A percentile compares a stretch with the other conserved stretches of the same genome.
Conservation (phyloP, 1,140 invertebrate species). For the Lanistes nyassanus region DNA sequence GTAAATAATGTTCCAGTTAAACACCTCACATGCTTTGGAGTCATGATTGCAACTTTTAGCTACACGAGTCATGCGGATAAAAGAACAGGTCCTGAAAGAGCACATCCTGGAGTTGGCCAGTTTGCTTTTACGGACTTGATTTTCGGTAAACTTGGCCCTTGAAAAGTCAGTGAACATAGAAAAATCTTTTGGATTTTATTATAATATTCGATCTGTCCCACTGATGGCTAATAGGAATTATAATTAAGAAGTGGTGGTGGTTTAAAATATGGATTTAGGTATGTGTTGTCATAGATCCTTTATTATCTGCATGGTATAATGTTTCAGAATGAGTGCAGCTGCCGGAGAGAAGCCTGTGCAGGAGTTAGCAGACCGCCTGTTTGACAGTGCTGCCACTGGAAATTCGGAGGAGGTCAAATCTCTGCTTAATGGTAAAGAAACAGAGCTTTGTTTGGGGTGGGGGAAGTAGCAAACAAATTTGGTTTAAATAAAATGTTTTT, state of each 20-base stretch:
- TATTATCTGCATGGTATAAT: background rate
- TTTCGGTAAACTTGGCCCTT: background rate
- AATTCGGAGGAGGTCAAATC: constrained; percentile 36
- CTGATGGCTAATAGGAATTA: too few species aligned
- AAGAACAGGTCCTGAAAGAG: too few species aligned
- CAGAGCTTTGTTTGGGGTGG: background rate
- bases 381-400: constrained; percentile 43
- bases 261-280: background rate
- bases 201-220: background rate
- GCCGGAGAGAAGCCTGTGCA: constrained; percentile 11
- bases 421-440: constrained; percentile 32
- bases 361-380: constrained; percentile 25
- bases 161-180: background rate
- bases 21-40: too few species aligned
- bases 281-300: background rate
- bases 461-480: background rate
- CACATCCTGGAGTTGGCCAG: too few species aligned
- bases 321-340: constrained; percentile 18
- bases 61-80: too few species aligned
- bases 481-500: background rate
- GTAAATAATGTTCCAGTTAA: too few species aligned
- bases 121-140: too few species aligned
- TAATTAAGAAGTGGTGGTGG: background rate
- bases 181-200: background rate
- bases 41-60: too few species aligned